Evolutionary conservation across 2,113 vertebrate genomes (phyloP), one percentile per base, ranked within the genome.

Genomic region (Pangasianodon gigas): DNA sequence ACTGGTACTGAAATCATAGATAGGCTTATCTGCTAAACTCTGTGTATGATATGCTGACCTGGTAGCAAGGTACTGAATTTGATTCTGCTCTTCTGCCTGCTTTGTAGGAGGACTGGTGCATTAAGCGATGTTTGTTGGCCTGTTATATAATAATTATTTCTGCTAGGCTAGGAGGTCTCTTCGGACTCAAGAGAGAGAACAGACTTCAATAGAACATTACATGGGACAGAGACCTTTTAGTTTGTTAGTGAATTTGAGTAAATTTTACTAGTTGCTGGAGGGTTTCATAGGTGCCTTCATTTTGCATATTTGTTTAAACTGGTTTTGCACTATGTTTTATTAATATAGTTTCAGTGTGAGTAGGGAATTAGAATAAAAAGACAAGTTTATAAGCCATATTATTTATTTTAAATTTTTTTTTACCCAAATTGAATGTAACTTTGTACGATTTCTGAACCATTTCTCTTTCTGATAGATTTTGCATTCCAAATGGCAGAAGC

Each of bases 401-500:
- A 29, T 79, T 79, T 79, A 29, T 51, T 51, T 79, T 29, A 3
- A 13, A 10, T 19, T 19, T 41, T 5, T 29, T 79, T 16, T 69
- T 69, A 0, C 18, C 37, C 1, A 26, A 77, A 46, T 77, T 77
- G 4, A 46, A 77, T 75, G 24, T 11, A 24, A 26, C 19, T 9
- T 21, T 77, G 19, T 51, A 11, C 0, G 24, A 44, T 83, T 83
- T 58, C 19, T 56, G 10, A 83, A 83, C 7, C 0, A 44, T 46
- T 54, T 26, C 29, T 67, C 52, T 87, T 56, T 87, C 74, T 88
- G 51, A 52, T 48, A 90, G 65, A 69, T 86, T 86, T 32, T 44
- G 11, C 9, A 41, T 67, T 75, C 32, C 91, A 89, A 88, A 97
- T 98, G 97, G 90, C 87, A 6, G 89, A 85, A 77, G 93, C 18